phyloP scores from a whole-genome alignment of 2,113 vertebrate genomes.

The rabbit (Oryctolagus cuniculus) region DNA sequence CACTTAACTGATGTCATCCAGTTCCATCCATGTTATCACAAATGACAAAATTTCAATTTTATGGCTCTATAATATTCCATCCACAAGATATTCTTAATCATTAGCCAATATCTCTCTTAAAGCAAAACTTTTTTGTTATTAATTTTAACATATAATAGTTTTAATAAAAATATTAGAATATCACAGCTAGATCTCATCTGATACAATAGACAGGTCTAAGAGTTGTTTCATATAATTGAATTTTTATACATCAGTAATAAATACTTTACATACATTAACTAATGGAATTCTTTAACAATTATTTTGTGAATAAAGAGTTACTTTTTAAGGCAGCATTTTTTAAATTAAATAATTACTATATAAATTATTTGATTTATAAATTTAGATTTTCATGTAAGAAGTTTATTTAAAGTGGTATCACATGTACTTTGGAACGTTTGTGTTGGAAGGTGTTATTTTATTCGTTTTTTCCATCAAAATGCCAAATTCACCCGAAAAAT shows the following conservation, averaged over 20 bases:
- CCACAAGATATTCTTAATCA: background rate
- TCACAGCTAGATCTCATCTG: background rate
- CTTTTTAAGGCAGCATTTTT: constrained; percentile 7
- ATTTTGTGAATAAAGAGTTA: constrained; percentile 26
- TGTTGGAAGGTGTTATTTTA: background rate
- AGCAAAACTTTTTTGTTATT: constrained; percentile 15
- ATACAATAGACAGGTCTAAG: background rate
- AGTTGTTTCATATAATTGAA: background rate
- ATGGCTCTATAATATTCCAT: too few relatives aligned
- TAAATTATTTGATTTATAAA: constrained; percentile 3
- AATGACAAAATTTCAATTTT: too few relatives aligned
- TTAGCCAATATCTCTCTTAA: background rate
- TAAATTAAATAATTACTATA: background rate
- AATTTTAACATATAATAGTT: background rate
- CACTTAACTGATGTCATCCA: too few relatives aligned
- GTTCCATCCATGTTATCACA: too few relatives aligned
- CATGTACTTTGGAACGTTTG: background rate
- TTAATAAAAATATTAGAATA: background rate
- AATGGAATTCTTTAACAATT: background rate
- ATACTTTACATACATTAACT: background rate
- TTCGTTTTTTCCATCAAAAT: background rate
- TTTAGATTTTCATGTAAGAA: constrained; percentile 3
- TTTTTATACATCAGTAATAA: background rate
- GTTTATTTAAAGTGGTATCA: background rate
- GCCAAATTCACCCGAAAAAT: background rate